Base-by-base conservation (phyloP, 2,797 vertebrate genomes). In the Centroberyx gerrardi region DNA sequence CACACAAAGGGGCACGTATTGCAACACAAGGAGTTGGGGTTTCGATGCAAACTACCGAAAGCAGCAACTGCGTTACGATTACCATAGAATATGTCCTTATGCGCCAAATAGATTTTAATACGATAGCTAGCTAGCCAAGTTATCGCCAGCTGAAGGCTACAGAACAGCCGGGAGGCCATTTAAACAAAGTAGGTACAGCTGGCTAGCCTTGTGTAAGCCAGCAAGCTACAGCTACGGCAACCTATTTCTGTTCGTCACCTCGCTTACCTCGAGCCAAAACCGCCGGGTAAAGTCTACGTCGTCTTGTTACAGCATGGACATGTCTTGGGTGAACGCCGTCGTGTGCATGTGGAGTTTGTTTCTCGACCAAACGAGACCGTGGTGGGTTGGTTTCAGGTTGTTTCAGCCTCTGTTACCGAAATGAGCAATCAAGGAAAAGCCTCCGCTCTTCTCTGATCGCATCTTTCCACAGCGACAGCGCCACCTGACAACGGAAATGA, bases 401-500 rank as follows among this genome's bases (percentile, higher is more conserved):
- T 86, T 92, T 61, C 77, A 91, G 84, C 86, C 81, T 90, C 84
- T 88, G 88, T 93, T 90, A 89, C 91, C 84, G 92, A 94, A 91
- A 93, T 87, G 89, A 94, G 93, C 92, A 92, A 90, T 93, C 93
- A 93, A 88, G 93, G 92, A 94, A 94, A 94, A 95, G 93, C 90
- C 94, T 94, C 90, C 90, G 92, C 87, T 93, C 90, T 72, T 82
- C 86, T 87, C 95, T 95, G 95, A 96, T 95, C 94, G 94, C 95
- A 96, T 96, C 95, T 96, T 96, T 96, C 95, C 95, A 96, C 95
- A 95, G 94, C 95, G 88, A 94, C 93, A 95, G 92, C 96, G 87
- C 97, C 97, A 96, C 97, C 97, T 98, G 97, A 97, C 97, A 97
- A 96, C 97, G 97, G 97, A 99, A 96, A 91, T 98, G 96, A 97